These are phyloP conservation scores for Macroglossus sobrinus DNA, from an alignment of 2,113 vertebrate genomes.

Conservation along the genomic window DNA sequence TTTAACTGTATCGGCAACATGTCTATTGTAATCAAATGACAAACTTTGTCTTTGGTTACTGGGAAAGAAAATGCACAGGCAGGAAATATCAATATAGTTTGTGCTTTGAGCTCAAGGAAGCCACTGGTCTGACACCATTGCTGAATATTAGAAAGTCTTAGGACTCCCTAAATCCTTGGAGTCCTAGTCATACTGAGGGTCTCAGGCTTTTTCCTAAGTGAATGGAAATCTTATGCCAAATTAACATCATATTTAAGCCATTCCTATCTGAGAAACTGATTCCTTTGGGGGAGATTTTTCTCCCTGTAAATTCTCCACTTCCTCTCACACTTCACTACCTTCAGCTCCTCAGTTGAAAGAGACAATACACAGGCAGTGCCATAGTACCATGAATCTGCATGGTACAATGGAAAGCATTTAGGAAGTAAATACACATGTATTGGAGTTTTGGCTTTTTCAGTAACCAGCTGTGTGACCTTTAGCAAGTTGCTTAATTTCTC, in stretches of 20 bases:
- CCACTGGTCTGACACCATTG: not conserved
- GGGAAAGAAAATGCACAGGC: rapidly evolving
- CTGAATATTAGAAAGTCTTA: not conserved
- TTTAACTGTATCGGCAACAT: not conserved
- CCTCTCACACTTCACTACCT: not conserved
- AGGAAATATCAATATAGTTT: not conserved
- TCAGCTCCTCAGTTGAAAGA: not conserved
- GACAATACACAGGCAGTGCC: not conserved
- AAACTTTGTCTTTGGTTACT: not conserved
- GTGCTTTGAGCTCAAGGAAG: not conserved
- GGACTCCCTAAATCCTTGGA: not conserved
- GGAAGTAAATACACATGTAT: not conserved
- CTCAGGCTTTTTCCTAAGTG: not conserved
- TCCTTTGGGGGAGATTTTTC: not conserved
- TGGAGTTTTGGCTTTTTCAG: not conserved
- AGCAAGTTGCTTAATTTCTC: not conserved
- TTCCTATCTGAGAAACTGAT: not conserved
- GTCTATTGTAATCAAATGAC: not conserved
- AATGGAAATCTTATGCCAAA: not conserved
- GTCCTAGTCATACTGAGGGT: not conserved
- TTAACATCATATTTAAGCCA: not conserved
- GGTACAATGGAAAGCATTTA: not conserved
- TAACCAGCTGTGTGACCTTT: not conserved
- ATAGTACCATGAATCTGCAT: not conserved
- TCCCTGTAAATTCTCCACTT: not conserved